Percentiles rank a stretch among this genome's conserved stretches.
These are phyloP conservation scores for Bolinopsis microptera DNA, from an alignment of 37 sponge, comb jelly and placozoan species.

Conservation along the genomic window DNA sequence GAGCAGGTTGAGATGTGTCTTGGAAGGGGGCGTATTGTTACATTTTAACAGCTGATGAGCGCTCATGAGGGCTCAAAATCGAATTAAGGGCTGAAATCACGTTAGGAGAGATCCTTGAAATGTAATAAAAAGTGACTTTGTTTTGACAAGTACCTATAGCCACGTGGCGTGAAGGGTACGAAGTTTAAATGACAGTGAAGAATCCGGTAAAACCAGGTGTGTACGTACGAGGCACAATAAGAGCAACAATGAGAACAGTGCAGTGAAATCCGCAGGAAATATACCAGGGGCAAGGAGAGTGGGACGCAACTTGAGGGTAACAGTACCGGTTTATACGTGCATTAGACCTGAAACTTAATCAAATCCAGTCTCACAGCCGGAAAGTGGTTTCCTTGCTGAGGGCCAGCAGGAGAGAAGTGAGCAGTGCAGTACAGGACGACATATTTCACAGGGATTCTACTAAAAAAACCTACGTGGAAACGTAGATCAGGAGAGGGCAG, in stretches of 20 bases:
- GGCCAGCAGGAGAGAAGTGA: neutral
- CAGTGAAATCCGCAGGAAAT: neutral
- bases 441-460: neutral
- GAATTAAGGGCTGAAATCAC: too few species aligned
- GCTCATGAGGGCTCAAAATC: too few species aligned
- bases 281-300: neutral
- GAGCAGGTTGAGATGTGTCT: too few species aligned
- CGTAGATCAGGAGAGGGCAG: neutral
- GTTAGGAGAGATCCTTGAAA: neutral
- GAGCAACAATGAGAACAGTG: neutral
- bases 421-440: neutral
- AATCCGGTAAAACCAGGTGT: neutral
- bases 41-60: too few species aligned
- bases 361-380: neutral
- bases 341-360: neutral
- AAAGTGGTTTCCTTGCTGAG: neutral
- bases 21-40: too few species aligned
- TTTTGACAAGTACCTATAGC: neutral
- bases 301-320: neutral
- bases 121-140: neutral
- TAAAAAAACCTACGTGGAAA: neutral
- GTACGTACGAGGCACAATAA: neutral
- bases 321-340: neutral
- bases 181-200: neutral
- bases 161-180: neutral